Evolutionary conservation across 2,888 invertebrate species (phyloP).

Genomic region (Rotaria magnacalcarata): DNA sequence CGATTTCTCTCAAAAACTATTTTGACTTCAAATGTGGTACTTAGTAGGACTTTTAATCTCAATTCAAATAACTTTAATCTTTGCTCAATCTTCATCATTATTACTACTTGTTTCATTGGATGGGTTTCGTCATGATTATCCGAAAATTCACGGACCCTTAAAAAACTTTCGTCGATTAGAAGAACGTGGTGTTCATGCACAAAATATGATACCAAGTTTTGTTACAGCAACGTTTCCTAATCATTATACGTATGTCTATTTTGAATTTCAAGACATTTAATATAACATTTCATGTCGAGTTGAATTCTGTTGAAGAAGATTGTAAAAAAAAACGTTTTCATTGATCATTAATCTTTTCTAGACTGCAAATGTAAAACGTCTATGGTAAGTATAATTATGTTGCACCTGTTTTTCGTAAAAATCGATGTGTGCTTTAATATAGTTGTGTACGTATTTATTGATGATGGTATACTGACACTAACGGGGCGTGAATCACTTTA

Average conservation of each 20-base stretch:
- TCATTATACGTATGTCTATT: constrained; percentile 36
- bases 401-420: no score
- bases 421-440: neutral
- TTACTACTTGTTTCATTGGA: constrained; percentile 44
- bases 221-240: constrained; percentile 42
- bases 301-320: no score
- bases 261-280: neutral
- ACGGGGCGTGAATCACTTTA: no score
- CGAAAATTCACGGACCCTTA: neutral
- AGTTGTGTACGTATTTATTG: neutral
- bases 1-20: neutral
- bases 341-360: no score
- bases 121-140: constrained; percentile 44
- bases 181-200: constrained; percentile 28
- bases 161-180: constrained; percentile 39
- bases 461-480: no score
- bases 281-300: no score
- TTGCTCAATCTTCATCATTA: constrained; percentile 30
- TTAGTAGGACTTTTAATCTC: neutral
- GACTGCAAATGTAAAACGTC: no score
- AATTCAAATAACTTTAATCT: neutral
- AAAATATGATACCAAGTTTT: constrained; percentile 35
- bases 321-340: no score
- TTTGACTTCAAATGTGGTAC: neutral
- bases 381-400: no score